phyloP scores from a whole-genome alignment of 2,113 vertebrate species.

The Aleadryas rufinucha region DNA sequence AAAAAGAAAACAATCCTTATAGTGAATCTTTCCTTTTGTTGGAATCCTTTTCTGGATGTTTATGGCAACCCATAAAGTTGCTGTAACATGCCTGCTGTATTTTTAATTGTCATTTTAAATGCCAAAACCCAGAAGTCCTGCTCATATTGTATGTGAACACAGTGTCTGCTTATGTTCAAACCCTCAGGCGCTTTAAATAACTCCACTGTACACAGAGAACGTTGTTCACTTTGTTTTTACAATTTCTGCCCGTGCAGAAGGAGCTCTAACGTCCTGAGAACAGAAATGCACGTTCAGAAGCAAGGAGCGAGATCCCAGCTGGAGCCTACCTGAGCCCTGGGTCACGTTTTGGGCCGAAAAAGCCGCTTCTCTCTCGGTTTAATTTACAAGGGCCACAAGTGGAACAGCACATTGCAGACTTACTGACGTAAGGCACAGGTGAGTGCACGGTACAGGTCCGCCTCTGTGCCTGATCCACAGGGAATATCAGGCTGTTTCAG shows the following conservation, averaged over 20 bases:
- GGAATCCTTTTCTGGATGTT: constrained; percentile 34
- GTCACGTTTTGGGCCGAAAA: background rate
- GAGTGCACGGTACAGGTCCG: constrained; percentile 13
- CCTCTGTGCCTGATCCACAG: constrained; percentile 8
- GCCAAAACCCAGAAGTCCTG: constrained; percentile 66
- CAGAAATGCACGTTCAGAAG: constrained; percentile 52
- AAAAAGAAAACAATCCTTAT: background rate
- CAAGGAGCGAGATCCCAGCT: constrained; percentile 37
- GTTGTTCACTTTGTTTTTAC: constrained; percentile 72
- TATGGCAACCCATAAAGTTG: constrained; percentile 37
- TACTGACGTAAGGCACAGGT: constrained; percentile 50
- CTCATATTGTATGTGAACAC: constrained; percentile 44
- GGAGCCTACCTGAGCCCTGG: constrained; percentile 60
- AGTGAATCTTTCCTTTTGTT: constrained; percentile 24
- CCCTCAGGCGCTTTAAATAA: constrained; percentile 73
- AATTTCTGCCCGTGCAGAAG: constrained; percentile 66
- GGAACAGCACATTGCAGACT: background rate
- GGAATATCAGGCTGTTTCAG: background rate
- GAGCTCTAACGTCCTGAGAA: constrained; percentile 12
- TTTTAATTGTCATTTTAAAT: constrained; percentile 66
- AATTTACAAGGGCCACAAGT: constrained; percentile 4
- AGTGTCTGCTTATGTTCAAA: constrained; percentile 73
- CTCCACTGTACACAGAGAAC: constrained; percentile 70
- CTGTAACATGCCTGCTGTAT: constrained; percentile 45
- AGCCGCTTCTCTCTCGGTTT: background rate